These are phyloP conservation scores for Eilema griseolum DNA, from an alignment of 2,888 invertebrate genomes.

Conservation along the genomic window DNA sequence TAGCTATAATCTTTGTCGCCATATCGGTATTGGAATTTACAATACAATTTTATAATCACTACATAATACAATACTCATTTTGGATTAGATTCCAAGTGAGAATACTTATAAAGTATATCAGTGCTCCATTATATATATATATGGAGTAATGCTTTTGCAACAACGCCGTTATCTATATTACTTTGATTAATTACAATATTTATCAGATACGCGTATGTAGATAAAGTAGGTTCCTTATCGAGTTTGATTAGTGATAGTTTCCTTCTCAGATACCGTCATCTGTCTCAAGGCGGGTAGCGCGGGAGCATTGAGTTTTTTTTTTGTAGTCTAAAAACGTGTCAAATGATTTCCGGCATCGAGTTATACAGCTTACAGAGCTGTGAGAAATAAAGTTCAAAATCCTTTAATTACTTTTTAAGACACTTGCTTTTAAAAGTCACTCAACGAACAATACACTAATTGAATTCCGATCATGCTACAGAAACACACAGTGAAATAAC, in stretches of 20 bases:
- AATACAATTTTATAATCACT: neutral
- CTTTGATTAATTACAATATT: constrained; percentile 52
- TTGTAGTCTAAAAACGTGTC: constrained; percentile 45
- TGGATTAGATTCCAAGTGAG: neutral
- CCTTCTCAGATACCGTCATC: constrained; percentile 31
- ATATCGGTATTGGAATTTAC: constrained; percentile 5
- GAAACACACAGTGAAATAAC: constrained; percentile 47
- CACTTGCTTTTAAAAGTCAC: constrained; percentile 15
- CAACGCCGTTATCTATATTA: constrained; percentile 39
- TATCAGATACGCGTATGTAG: constrained; percentile 44
- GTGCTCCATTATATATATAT: constrained; percentile 3
- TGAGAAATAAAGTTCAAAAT: constrained; percentile 7
- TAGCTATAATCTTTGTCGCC: neutral
- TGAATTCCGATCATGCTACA: constrained; percentile 58
- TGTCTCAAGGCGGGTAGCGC: constrained; percentile 26
- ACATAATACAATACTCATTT: neutral
- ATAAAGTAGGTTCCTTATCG: constrained; percentile 42
- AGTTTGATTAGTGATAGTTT: constrained; percentile 43
- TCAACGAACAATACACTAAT: constrained; percentile 34
- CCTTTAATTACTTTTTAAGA: constrained; percentile 15
- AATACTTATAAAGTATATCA: neutral
- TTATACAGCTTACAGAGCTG: constrained; percentile 10
- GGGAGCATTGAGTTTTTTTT: constrained; percentile 34
- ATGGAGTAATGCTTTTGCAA: constrained; percentile 10
- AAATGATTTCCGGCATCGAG: constrained; percentile 44